These are phyloP conservation scores for Onychomys torridus DNA, from an alignment of 2,797 vertebrate species.

Conservation along the genomic window DNA sequence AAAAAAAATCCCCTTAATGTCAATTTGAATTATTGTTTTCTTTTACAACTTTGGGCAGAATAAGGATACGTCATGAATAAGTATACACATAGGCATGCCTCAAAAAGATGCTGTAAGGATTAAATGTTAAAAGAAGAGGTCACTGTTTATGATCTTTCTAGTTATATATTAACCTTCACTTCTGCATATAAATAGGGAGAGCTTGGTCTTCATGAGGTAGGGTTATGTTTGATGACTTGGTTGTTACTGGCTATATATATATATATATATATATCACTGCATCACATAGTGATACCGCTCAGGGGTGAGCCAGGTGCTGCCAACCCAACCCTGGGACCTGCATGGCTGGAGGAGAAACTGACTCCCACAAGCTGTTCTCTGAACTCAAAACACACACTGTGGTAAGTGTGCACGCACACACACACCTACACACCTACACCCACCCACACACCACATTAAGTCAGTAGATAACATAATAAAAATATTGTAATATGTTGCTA, in stretches of 20 bases:
- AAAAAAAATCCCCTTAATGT: neutral
- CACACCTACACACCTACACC: neutral
- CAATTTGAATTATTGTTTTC: conserved; percentile 38
- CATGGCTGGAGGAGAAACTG: neutral
- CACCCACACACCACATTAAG: neutral
- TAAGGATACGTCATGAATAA: neutral
- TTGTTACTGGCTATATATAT: neutral
- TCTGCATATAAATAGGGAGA: neutral
- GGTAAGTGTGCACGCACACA: neutral
- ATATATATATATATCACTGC: neutral
- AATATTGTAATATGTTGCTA: neutral
- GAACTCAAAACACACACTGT: neutral
- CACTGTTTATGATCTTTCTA: neutral
- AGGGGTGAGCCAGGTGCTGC: neutral
- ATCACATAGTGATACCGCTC: neutral
- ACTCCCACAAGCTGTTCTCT: neutral
- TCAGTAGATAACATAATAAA: neutral
- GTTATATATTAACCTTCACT: neutral
- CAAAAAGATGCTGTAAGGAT: neutral
- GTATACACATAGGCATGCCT: neutral
- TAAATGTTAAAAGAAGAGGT: neutral
- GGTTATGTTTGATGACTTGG: neutral
- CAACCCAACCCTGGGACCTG: neutral
- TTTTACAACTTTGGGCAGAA: neutral
- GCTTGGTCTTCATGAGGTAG: neutral